Evolutionary conservation across 2,797 vertebrate genomes (phyloP), one percentile per base, ranked within the genome.

Genomic region (Phalanger gymnotis): DNA sequence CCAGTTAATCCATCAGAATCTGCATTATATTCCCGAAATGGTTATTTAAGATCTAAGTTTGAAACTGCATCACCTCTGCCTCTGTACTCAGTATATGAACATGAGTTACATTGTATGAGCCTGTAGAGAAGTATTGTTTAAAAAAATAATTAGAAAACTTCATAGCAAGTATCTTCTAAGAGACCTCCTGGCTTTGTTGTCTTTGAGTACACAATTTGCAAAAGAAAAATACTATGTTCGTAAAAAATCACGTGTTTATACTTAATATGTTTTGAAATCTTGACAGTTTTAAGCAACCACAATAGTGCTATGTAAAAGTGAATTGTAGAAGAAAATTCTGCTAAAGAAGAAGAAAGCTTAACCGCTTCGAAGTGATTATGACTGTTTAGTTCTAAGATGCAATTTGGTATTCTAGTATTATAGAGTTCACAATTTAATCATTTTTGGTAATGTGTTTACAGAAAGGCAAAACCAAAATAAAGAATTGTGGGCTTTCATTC

Each of bases 1-100:
- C n/a, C 91, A 94, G 81, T 94, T 91, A 95, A 91, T 57, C 92
- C 4, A 90, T 95, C 53, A 91, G 51, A 91, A 28, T 51, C 91
- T 95, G 3, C 73, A 51, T 87, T 47, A 27, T 81, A 47, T 14
- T 27, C 92, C 92, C 28, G 55, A 96, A 56, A 93, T 96, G 95
- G 93, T 95, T 95, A 3, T 96, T n/a, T 92, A 95, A 94, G 96
- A 92, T 94, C 19, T 47, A 27, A 93, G 12, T 92, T 95, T 94
- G 73, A 92, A 51, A 96, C 92, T 95, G 7, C 93, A 53, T 31
- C 94, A 93, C 10, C 11, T 94, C 58, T 53, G 7, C 10, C 25
- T 97, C 61, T 95, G 6, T 16, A 57, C 92, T 95, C 95, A 31
- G 5, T 56, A 27, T 92, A 51, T 5, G 57, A 93, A 58, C 40